phyloP scores from a whole-genome alignment of 2,113 vertebrate genomes.

The Triplophysa tibetana region DNA sequence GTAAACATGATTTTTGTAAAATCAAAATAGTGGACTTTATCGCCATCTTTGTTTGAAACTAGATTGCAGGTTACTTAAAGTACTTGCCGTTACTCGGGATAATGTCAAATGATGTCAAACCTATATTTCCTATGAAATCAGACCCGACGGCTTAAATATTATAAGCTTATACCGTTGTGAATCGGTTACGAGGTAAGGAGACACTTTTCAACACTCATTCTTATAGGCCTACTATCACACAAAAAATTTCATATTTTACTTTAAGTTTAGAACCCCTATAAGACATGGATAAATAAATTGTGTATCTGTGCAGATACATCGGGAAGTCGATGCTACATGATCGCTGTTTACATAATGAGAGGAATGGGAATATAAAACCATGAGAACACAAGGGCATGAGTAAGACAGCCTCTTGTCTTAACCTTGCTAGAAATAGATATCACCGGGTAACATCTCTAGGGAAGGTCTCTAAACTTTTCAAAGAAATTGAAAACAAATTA shows the following conservation, averaged over 20 bases:
- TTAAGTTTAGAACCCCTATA: too few relatives aligned
- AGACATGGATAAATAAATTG: neutral
- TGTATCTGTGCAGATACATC: conserved; percentile 1
- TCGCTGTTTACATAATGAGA: conserved; percentile 36
- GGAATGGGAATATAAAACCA: conserved; percentile 41
- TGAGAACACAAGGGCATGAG: conserved; percentile 33
- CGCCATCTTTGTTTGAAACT: too few relatives aligned
- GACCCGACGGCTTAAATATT: too few relatives aligned
- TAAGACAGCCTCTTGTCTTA: conserved; percentile 27
- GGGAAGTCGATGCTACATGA: conserved; percentile 26
- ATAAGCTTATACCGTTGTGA: too few relatives aligned
- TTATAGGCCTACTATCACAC: too few relatives aligned
- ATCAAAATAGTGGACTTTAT: neutral
- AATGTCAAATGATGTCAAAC: too few relatives aligned
- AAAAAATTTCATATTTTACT: too few relatives aligned
- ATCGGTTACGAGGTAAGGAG: too few relatives aligned
- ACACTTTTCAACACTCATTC: too few relatives aligned
- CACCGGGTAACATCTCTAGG: conserved; percentile 23
- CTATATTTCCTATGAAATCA: too few relatives aligned
- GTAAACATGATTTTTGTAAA: neutral
- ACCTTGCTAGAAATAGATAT: conserved; percentile 40
- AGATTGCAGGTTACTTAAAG: too few relatives aligned
- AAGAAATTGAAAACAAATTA: conserved; percentile 22
- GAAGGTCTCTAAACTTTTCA: neutral
- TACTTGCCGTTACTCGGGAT: too few relatives aligned